Conservation (phyloP, 2,888 invertebrate genomes). For the Rhagonycha lutea region DNA sequence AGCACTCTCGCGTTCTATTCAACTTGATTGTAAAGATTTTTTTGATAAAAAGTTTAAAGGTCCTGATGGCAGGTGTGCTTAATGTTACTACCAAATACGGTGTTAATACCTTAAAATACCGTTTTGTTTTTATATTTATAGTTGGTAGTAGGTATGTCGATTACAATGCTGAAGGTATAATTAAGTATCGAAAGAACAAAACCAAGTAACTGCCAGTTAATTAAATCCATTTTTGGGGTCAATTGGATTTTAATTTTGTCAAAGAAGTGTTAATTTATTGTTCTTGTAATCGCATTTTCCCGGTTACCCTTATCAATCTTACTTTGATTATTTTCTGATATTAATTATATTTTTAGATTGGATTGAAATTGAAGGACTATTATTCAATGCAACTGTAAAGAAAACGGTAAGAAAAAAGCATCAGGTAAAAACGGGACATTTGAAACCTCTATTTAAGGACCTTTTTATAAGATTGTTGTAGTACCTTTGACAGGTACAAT, state of each 20-base stretch:
- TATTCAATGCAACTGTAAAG: not conserved
- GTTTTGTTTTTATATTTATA: not conserved
- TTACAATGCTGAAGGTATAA: not conserved
- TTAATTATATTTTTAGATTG: not conserved
- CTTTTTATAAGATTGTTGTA: constrained; percentile 45
- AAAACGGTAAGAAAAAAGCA: constrained; percentile 5
- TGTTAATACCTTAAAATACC: not conserved
- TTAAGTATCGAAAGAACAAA: not conserved
- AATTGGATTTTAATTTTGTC: not conserved
- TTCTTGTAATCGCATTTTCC: not conserved
- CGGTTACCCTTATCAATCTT: not conserved
- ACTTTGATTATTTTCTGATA: not conserved
- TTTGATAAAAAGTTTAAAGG: constrained; percentile 14
- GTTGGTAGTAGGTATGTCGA: not conserved
- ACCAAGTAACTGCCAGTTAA: not conserved
- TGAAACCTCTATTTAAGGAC: constrained; percentile 48
- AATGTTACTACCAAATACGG: constrained; percentile 15
- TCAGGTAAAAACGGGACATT: constrained; percentile 38
- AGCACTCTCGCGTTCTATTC: not conserved
- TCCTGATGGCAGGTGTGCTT: constrained; percentile 18
- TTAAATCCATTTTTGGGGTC: not conserved
- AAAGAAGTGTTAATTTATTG: not conserved
- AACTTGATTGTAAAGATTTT: not conserved
- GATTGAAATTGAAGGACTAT: not conserved
- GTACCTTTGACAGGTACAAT: constrained; percentile 49